Conservation (phyloP, 1,140 invertebrate species). For the Elysia chlorotica region DNA sequence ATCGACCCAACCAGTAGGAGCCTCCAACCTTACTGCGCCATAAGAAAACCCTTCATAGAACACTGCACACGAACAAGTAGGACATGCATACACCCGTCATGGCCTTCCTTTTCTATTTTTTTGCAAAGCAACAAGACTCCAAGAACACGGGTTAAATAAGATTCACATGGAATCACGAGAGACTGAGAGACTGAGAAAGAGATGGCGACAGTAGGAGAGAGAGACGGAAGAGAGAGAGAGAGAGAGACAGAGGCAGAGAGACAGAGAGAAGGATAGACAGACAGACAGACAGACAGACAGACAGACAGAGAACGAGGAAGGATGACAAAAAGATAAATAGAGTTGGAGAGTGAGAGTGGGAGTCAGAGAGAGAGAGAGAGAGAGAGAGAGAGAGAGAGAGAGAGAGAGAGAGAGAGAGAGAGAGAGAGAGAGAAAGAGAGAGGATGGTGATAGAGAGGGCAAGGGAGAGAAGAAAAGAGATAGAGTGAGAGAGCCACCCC, state of each 20-base stretch:
- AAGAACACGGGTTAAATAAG: not conserved
- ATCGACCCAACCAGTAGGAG: no score
- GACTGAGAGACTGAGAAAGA: not conserved
- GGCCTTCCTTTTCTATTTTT: not conserved
- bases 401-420: not conserved
- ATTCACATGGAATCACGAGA: not conserved
- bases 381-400: not conserved
- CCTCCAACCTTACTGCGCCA: no score
- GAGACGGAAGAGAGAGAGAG: not conserved
- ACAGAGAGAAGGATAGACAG: not conserved
- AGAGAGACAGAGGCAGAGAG: not conserved
- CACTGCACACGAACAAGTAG: no score
- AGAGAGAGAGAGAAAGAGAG: not conserved
- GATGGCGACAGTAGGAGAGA: not conserved
- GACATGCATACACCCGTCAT: no score
- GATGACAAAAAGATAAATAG: not conserved
- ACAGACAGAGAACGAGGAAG: not conserved
- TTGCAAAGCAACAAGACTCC: not conserved
- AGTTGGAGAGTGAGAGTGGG: not conserved
- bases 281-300: not conserved
- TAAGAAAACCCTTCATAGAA: no score
- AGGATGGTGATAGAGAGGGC: no score
- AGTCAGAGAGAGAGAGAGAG: not conserved
- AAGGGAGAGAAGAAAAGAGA: no score
- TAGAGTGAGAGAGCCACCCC: no score